These are phyloP conservation scores for Pangasianodon gigas DNA, from an alignment of 2,113 vertebrate genomes.

Conservation along the genomic window DNA sequence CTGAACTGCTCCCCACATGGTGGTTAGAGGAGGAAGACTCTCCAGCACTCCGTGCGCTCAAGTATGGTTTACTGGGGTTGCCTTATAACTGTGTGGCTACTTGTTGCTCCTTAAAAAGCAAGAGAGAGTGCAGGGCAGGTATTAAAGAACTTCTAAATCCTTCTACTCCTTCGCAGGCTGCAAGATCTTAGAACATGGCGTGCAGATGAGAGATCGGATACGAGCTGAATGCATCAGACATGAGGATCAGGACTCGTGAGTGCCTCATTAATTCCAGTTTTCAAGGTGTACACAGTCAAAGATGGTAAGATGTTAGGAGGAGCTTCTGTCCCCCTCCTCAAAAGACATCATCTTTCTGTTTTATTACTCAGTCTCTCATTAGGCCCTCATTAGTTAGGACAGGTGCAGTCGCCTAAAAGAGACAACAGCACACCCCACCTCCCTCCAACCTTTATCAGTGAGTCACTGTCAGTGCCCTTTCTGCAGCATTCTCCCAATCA, in stretches of 20 bases:
- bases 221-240: not conserved
- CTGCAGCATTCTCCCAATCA: slow-evolving; percentile 70
- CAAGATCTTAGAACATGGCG: not conserved
- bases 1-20: slow-evolving; percentile 90
- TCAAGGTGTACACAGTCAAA: slow-evolving; percentile 31
- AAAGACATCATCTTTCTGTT: slow-evolving; percentile 52
- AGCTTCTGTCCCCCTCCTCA: slow-evolving; percentile 48
- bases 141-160: not conserved
- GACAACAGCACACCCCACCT: slow-evolving; percentile 49
- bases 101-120: not conserved
- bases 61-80: slow-evolving; percentile 2
- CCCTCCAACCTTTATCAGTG: slow-evolving; percentile 59
- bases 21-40: slow-evolving; percentile 84
- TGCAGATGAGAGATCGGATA: not conserved
- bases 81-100: slow-evolving; percentile 1
- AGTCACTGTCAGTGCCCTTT: slow-evolving; percentile 50
- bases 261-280: slow-evolving; percentile 65
- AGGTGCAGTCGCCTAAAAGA: slow-evolving; percentile 71
- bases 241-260: slow-evolving; percentile 36
- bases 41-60: slow-evolving; percentile 48
- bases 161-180: not conserved
- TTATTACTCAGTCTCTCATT: slow-evolving; percentile 67
- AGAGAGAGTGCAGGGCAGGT: not conserved
- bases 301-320: slow-evolving; percentile 37
- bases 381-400: slow-evolving; percentile 70